Conservation (phyloP, 2,113 vertebrate species). For the Ploceus nigricollis region DNA sequence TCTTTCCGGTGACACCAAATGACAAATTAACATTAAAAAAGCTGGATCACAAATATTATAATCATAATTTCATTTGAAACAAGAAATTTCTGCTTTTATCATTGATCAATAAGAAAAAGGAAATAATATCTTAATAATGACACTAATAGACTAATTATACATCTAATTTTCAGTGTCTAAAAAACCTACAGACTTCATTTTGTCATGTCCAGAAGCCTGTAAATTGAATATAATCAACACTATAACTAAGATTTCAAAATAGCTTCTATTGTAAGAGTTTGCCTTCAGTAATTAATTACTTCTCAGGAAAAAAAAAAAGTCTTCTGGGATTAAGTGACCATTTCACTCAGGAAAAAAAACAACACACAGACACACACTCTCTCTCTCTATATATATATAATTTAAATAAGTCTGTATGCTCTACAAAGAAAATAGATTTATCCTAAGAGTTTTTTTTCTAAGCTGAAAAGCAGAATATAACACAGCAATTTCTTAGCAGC, state of each 20-base stretch:
- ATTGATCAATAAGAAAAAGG: background rate
- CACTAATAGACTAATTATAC: background rate
- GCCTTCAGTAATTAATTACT: background rate
- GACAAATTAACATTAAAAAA: conserved; percentile 38
- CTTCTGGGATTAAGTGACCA: background rate
- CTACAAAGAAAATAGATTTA: background rate
- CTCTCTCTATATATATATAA: accelerated
- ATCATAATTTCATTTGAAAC: background rate
- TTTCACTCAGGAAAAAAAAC: background rate
- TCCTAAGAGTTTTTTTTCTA: background rate
- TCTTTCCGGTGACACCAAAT: background rate
- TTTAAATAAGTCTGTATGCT: background rate
- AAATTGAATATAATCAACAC: background rate
- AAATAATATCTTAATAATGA: background rate
- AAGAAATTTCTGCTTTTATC: background rate
- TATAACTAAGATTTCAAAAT: conserved; percentile 13
- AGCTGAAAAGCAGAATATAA: background rate
- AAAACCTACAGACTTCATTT: background rate
- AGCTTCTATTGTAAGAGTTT: background rate
- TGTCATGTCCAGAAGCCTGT: background rate
- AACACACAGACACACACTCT: background rate
- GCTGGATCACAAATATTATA: background rate
- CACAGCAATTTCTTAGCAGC: background rate
- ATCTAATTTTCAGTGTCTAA: background rate
- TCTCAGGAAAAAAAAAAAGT: background rate